Percentiles rank a stretch among this genome's conserved stretches.
Evolutionary conservation across 2,888 invertebrate genomes (phyloP).

Genomic region (Acanthosepion esculentum): DNA sequence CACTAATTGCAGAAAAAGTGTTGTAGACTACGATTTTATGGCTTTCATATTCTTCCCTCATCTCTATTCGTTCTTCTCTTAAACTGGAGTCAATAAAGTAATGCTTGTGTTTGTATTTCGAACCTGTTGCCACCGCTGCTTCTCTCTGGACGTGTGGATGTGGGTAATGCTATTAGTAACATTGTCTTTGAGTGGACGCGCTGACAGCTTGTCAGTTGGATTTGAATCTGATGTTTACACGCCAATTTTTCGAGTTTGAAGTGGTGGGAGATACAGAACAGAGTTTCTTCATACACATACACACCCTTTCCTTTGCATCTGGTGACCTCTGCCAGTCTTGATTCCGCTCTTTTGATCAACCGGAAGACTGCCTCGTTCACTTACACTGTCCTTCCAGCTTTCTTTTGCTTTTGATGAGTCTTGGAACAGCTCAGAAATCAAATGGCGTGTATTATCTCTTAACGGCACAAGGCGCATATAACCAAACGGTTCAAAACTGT

Average conservation of each 20-base stretch:
- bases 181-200: background rate
- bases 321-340: background rate
- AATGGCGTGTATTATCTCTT: background rate
- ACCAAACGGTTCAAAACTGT: no score
- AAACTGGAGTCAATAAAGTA: background rate
- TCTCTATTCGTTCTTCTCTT: background rate
- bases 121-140: background rate
- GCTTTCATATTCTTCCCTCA: background rate
- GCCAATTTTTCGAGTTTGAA: background rate
- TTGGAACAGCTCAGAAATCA: background rate
- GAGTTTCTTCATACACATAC: background rate
- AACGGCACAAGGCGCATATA: background rate
- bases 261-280: background rate
- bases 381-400: background rate
- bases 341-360: constrained; percentile 1
- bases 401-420: background rate
- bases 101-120: background rate
- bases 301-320: background rate
- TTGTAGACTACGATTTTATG: background rate
- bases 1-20: background rate
- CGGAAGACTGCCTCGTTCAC: background rate
- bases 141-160: background rate
- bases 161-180: background rate
- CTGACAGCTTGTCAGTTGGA: constrained; percentile 33
- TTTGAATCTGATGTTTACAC: background rate